These are phyloP conservation scores for Solen grandis DNA, from an alignment of 1,140 invertebrate genomes.

Conservation along the genomic window DNA sequence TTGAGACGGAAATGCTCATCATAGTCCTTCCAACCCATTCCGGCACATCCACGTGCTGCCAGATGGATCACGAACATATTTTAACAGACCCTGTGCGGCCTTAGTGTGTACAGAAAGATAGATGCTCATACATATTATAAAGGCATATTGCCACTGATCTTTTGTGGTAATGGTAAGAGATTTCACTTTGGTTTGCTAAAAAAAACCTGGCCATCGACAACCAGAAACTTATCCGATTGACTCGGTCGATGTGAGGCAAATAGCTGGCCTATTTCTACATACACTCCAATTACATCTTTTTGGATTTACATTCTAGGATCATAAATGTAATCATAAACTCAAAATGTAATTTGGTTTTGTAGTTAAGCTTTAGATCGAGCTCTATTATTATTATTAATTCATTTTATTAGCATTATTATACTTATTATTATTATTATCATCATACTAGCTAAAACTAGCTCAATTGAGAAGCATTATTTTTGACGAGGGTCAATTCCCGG, in stretches of 20 bases:
- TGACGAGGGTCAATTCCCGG: no score
- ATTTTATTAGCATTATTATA: no score
- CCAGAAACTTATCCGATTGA: not conserved
- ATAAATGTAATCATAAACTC: not conserved
- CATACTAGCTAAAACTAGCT: no score
- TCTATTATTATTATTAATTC: no score
- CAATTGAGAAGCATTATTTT: no score
- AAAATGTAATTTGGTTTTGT: not conserved
- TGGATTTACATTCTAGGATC: not conserved
- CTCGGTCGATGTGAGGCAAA: not conserved
- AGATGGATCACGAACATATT: not conserved
- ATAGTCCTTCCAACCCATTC: not conserved
- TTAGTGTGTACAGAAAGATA: not conserved
- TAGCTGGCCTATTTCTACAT: not conserved
- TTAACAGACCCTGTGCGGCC: not conserved
- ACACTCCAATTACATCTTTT: not conserved
- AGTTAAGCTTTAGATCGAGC: not conserved
- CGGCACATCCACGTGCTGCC: not conserved
- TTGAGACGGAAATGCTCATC: not conserved
- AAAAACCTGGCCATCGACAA: not conserved
- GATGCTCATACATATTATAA: constrained; percentile 1
- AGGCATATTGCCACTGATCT: not conserved
- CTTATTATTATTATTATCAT: no score
- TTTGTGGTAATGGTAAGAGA: not conserved
- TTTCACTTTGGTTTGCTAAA: not conserved